These are phyloP conservation scores for Alces alces DNA, from an alignment of 2,113 vertebrate genomes.

Conservation along the genomic window DNA sequence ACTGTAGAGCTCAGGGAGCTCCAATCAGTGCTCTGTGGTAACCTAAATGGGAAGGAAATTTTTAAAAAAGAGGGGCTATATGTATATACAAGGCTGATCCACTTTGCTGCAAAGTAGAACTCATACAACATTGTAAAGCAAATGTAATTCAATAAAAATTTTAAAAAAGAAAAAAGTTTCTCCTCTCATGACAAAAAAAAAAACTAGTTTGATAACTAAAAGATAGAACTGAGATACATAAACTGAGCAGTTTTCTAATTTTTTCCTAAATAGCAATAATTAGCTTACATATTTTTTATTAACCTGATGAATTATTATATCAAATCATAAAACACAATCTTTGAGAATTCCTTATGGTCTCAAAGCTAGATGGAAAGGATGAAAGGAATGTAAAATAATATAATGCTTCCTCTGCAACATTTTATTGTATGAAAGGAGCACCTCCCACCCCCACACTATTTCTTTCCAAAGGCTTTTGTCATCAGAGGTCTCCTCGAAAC, in stretches of 20 bases:
- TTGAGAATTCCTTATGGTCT: background rate
- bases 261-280: background rate
- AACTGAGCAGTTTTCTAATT: background rate
- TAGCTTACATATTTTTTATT: background rate
- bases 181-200: background rate
- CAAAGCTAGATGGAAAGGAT: background rate
- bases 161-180: background rate
- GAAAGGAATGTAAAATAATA: background rate
- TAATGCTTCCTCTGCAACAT: background rate
- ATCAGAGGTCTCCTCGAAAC: background rate
- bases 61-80: background rate
- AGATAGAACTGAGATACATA: background rate
- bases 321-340: background rate
- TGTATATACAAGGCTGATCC: background rate
- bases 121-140: background rate
- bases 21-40: background rate
- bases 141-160: background rate
- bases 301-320: background rate
- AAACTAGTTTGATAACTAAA: background rate
- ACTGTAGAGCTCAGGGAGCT: background rate
- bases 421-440: background rate
- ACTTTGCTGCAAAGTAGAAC: background rate
- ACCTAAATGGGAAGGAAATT: background rate
- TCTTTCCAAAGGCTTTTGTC: background rate
- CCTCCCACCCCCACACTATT: background rate